Conservation (phyloP, 2,113 vertebrate species). For the Phainopepla nitens region DNA sequence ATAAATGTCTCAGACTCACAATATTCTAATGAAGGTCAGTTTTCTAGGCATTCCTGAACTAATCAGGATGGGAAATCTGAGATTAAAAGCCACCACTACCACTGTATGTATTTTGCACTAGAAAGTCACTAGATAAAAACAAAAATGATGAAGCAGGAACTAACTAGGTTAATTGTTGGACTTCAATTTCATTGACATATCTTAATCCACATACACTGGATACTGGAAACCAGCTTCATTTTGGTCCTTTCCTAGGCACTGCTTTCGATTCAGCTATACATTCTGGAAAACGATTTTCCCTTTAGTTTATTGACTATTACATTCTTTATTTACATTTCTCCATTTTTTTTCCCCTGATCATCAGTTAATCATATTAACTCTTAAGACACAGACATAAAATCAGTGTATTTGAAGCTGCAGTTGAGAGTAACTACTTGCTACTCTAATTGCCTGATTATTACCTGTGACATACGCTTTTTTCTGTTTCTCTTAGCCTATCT, state of each 20-base stretch:
- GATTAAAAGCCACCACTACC: not conserved
- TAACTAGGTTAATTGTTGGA: not conserved
- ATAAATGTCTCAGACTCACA: not conserved
- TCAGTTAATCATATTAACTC: not conserved
- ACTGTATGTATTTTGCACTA: not conserved
- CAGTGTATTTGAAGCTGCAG: not conserved
- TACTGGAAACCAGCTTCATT: not conserved
- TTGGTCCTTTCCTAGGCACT: not conserved
- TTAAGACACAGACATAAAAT: not conserved
- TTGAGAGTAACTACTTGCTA: not conserved
- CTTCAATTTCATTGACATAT: not conserved
- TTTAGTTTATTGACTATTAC: not conserved
- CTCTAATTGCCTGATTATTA: not conserved
- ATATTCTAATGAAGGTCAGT: not conserved
- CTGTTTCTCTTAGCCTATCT: not conserved
- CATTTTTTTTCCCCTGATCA: not conserved
- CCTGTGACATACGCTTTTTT: accelerated
- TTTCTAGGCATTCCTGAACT: not conserved
- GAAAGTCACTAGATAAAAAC: not conserved
- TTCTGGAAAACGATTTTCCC: not conserved
- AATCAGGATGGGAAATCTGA: not conserved
- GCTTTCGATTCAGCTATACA: not conserved
- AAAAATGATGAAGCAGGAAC: not conserved
- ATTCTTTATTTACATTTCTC: not conserved
- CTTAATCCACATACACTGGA: not conserved